A percentile compares a stretch with the other conserved stretches of the same genome.
phyloP scores from a whole-genome alignment of 2,113 vertebrate species.

The Barnardius zonarius region DNA sequence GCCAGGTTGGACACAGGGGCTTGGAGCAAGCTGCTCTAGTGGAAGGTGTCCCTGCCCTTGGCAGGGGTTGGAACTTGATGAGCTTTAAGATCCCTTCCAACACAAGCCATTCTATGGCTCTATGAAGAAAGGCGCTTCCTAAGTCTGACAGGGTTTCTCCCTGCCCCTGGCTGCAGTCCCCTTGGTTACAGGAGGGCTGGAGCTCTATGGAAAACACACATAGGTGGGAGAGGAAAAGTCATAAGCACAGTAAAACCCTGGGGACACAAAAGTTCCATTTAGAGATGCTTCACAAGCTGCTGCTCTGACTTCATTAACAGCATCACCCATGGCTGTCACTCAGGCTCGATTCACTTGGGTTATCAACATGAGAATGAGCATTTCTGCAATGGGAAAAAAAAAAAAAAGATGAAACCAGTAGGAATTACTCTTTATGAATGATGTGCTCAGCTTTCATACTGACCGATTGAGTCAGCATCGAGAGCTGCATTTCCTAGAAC shows the following conservation, averaged over 20 bases:
- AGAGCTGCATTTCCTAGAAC: slow-evolving; percentile 13
- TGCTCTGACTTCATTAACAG: slow-evolving; percentile 44
- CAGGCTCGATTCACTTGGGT: neutral
- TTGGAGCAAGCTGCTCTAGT: neutral
- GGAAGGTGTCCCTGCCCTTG: neutral
- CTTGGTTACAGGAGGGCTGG: neutral
- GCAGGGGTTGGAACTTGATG: neutral
- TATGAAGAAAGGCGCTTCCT: neutral
- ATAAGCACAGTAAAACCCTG: slow-evolving; percentile 16
- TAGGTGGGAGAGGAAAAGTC: slow-evolving; percentile 22
- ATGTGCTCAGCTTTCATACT: slow-evolving; percentile 16
- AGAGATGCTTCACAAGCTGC: neutral
- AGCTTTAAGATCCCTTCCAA: neutral
- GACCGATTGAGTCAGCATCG: neutral
- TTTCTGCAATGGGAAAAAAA: neutral
- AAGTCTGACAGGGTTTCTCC: neutral
- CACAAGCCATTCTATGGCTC: neutral
- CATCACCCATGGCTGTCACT: neutral
- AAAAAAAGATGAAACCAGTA: neutral
- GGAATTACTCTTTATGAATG: slow-evolving; percentile 16
- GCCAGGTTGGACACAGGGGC: neutral
- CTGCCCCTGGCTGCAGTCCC: neutral
- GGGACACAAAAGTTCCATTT: neutral
- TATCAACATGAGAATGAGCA: slow-evolving; percentile 25
- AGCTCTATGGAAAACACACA: neutral